phyloP scores from a whole-genome alignment of 2,888 invertebrate species.

The Ichneumoninae sp. region DNA sequence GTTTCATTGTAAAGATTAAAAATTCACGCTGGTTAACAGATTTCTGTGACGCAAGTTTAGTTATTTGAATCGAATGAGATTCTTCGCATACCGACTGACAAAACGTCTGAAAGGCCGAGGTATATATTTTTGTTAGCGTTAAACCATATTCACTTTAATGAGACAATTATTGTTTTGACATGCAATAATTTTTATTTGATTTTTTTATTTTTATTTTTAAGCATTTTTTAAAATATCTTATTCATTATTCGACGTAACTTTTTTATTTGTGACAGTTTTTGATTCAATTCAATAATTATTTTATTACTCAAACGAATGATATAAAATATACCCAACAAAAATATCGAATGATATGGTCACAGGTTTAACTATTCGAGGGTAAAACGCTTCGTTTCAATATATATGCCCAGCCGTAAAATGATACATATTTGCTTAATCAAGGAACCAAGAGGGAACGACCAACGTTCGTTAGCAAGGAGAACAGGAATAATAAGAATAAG shows the following conservation, averaged over 20 bases:
- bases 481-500: slow-evolving; percentile 67
- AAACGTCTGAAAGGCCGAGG: not conserved
- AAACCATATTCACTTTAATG: too few relatives aligned
- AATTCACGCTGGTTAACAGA: not conserved
- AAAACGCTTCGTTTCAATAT: slow-evolving; percentile 9
- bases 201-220: not conserved
- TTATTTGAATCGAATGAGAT: too few relatives aligned
- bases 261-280: too few relatives aligned
- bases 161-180: too few relatives aligned
- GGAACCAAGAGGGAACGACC: slow-evolving; percentile 63
- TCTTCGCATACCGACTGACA: not conserved
- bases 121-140: too few relatives aligned
- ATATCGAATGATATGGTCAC: not conserved
- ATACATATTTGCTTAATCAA: slow-evolving; percentile 80
- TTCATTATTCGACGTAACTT: too few relatives aligned
- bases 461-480: slow-evolving; percentile 45
- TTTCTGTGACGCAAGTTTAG: not conserved
- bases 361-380: not conserved
- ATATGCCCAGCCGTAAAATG: slow-evolving; percentile 64
- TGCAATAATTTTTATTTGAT: too few relatives aligned
- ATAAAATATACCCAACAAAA: not conserved
- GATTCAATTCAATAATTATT: too few relatives aligned
- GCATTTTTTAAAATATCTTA: too few relatives aligned
- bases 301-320: not conserved
- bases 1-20: not conserved